A percentile compares a stretch with the other conserved stretches of the same genome.
Conservation (phyloP, 2,888 invertebrate genomes). For the Lasioglossum malachurum region DNA sequence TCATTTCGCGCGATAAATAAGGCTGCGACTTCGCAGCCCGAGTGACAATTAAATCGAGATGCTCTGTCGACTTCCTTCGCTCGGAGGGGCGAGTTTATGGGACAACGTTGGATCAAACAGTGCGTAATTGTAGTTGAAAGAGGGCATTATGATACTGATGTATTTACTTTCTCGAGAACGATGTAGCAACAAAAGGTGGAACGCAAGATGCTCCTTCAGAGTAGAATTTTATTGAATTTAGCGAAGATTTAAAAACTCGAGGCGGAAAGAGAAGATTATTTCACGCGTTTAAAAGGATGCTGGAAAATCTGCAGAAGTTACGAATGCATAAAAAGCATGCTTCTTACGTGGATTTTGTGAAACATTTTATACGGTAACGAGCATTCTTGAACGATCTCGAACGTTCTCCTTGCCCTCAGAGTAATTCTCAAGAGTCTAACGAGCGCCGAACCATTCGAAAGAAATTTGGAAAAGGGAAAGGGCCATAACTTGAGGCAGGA, state of each 20-base stretch:
- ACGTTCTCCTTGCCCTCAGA: not conserved
- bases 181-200: not conserved
- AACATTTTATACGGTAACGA: not conserved
- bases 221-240: not conserved
- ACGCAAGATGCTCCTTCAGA: not conserved
- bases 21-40: slow-evolving; percentile 62
- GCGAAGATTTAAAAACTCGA: not conserved
- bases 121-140: not conserved
- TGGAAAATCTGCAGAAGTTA: not conserved
- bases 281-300: not conserved
- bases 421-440: not conserved
- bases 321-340: not conserved
- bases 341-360: not conserved
- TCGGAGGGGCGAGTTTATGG: not conserved
- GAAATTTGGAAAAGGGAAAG: not conserved
- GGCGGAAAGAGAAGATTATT: not conserved
- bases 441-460: not conserved
- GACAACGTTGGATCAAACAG: not conserved
- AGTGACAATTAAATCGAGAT: slow-evolving; percentile 74
- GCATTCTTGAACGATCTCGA: not conserved
- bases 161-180: not conserved
- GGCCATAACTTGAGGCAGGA: slow-evolving; percentile 38
- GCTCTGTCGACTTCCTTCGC: slow-evolving; percentile 45
- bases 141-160: not conserved
- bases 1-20: slow-evolving; percentile 74